phyloP scores from a whole-genome alignment of 2,888 invertebrate genomes.

The Andrena dorsata region DNA sequence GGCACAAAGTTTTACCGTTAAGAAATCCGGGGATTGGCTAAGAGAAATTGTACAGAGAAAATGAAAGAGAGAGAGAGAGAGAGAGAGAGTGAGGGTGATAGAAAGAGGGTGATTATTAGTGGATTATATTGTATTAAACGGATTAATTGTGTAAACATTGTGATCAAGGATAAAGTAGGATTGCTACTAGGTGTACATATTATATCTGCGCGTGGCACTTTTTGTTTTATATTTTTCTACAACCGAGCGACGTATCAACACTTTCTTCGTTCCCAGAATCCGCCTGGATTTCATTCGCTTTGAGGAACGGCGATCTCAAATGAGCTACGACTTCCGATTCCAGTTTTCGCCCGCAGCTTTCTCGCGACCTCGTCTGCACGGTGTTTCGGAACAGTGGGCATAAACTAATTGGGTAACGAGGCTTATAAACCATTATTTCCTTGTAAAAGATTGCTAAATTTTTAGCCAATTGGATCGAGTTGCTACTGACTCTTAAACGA shows the following conservation, averaged over 20 bases:
- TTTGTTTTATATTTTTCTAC: conserved; percentile 66
- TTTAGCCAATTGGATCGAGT: too few relatives aligned
- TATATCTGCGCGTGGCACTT: conserved; percentile 39
- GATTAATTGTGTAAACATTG: conserved; percentile 61
- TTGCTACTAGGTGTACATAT: conserved; percentile 35
- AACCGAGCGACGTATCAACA: conserved; percentile 13
- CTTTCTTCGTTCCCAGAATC: conserved; percentile 14
- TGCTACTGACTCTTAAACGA: too few relatives aligned
- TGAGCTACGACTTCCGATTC: conserved; percentile 24
- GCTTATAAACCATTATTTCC: not conserved
- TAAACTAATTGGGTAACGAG: not conserved
- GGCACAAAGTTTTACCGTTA: conserved; percentile 59
- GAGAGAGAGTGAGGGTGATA: conserved; percentile 7
- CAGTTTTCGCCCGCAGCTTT: not conserved
- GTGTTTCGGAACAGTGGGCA: not conserved
- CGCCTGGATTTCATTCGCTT: conserved; percentile 47
- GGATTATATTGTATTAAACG: conserved; percentile 43
- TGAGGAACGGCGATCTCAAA: conserved; percentile 65
- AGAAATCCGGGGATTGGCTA: conserved; percentile 76
- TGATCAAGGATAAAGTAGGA: conserved; percentile 68
- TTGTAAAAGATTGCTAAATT: too few relatives aligned
- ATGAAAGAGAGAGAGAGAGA: not conserved
- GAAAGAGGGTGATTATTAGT: conserved; percentile 42
- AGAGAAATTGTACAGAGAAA: conserved; percentile 42
- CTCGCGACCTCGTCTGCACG: not conserved